Conservation (phyloP, 2,113 vertebrate genomes). For the Charadrius vociferus region DNA sequence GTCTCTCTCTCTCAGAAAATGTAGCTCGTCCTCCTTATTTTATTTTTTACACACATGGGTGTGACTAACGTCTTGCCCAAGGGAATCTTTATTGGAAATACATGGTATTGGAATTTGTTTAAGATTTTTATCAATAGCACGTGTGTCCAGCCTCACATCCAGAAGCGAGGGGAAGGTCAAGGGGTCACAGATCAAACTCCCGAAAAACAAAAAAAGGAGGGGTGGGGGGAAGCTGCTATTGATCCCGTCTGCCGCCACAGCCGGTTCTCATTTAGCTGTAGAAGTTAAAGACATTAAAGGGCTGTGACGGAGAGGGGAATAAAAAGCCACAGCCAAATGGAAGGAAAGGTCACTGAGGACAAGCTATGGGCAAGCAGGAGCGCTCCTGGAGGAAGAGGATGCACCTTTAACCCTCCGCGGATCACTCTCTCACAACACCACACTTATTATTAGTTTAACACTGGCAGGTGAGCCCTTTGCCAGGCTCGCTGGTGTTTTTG, state of each 20-base stretch:
- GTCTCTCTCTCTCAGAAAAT: background rate
- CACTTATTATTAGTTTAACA: conserved; percentile 71
- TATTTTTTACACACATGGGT: conserved; percentile 70
- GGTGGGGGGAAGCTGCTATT: conserved; percentile 57
- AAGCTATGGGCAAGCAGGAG: conserved; percentile 54
- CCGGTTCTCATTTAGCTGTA: conserved; percentile 80
- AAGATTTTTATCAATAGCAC: conserved; percentile 95
- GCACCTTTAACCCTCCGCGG: conserved; percentile 53
- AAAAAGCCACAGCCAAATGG: conserved; percentile 50
- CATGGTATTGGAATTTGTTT: conserved; percentile 66
- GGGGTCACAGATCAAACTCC: conserved; percentile 73
- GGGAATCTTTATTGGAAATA: conserved; percentile 72
- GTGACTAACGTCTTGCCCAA: conserved; percentile 84
- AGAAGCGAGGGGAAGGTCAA: conserved; percentile 76
- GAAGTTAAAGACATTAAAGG: conserved; percentile 67
- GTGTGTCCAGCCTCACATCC: conserved; percentile 79
- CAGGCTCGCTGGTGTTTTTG: background rate
- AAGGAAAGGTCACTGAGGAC: conserved; percentile 66
- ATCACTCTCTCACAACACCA: conserved; percentile 30
- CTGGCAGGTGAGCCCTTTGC: conserved; percentile 67
- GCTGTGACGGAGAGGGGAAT: conserved; percentile 33
- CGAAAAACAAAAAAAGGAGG: conserved; percentile 33
- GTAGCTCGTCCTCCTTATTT: background rate
- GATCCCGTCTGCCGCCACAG: conserved; percentile 74
- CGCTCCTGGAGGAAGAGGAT: conserved; percentile 24